phyloP scores from a whole-genome alignment of 2,888 invertebrate genomes.

The Drosophila villosipedis region DNA sequence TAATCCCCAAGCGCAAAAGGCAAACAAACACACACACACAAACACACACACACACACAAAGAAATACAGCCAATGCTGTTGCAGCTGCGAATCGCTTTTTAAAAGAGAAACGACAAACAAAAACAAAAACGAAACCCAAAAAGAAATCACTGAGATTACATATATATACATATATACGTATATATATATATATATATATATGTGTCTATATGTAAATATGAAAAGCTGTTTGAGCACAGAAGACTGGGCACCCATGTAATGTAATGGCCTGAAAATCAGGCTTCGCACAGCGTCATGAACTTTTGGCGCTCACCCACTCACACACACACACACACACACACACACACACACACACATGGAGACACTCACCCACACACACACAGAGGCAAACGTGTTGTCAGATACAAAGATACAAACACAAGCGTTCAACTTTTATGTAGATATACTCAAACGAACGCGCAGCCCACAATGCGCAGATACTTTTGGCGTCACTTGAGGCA shows the following conservation, averaged over 20 bases:
- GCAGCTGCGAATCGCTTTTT: conserved; percentile 50
- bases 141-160: conserved; percentile 38
- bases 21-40: conserved; percentile 53
- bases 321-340: conserved; percentile 24
- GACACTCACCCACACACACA: conserved; percentile 6
- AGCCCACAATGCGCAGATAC: conserved; percentile 57
- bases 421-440: conserved; percentile 39
- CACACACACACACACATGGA: conserved; percentile 6
- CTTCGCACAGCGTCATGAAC: conserved; percentile 71
- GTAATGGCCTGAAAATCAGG: conserved; percentile 75
- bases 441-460: conserved; percentile 48
- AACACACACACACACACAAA: conserved; percentile 15
- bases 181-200: not conserved
- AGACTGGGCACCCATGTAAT: conserved; percentile 45
- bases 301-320: conserved; percentile 63
- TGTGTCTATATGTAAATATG: conserved; percentile 10
- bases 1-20: conserved; percentile 78
- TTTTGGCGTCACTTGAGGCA: conserved; percentile 40
- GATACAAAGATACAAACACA: conserved; percentile 45
- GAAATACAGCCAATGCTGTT: conserved; percentile 19
- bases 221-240: conserved; percentile 37
- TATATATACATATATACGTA: not conserved
- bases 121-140: conserved; percentile 33
- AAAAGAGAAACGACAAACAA: conserved; percentile 58
- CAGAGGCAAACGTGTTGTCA: conserved; percentile 52